phyloP scores from a whole-genome alignment of 30 jellyfish, hydroid and myxozoan species.

The Phacellophora camtschatica region DNA sequence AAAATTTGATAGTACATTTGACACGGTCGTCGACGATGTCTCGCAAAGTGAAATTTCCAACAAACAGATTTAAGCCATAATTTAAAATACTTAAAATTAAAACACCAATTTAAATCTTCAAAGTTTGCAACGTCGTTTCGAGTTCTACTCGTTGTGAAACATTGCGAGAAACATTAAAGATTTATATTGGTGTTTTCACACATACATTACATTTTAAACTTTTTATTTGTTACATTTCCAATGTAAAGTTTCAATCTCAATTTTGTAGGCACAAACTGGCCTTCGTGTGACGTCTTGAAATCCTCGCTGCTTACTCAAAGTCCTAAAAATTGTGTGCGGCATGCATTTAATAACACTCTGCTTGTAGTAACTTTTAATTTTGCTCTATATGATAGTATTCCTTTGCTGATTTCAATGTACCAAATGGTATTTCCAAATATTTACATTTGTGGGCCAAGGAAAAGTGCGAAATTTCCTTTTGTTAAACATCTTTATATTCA shows the following conservation, averaged over 20 bases:
- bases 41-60: too few species aligned
- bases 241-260: background rate
- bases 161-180: too few species aligned
- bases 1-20: too few species aligned
- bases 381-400: conserved; percentile 70
- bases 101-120: too few species aligned
- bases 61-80: too few species aligned
- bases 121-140: too few species aligned
- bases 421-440: conserved; percentile 80
- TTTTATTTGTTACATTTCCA: background rate
- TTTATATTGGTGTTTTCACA: too few species aligned
- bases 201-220: too few species aligned
- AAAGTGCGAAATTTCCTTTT: background rate
- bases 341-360: conserved; percentile 54
- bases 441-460: conserved; percentile 74
- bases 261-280: conserved; percentile 17
- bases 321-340: conserved; percentile 35
- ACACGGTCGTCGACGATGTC: too few species aligned
- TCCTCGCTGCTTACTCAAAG: background rate
- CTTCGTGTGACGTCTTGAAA: conserved; percentile 13
- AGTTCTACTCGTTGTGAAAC: too few species aligned
- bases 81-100: too few species aligned
- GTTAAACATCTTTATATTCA: conserved; percentile 38
- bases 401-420: conserved; percentile 54
- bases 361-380: conserved; percentile 71